Evolutionary conservation across 2,113 vertebrate species (phyloP).

Genomic region (Pangasianodon gigas): DNA sequence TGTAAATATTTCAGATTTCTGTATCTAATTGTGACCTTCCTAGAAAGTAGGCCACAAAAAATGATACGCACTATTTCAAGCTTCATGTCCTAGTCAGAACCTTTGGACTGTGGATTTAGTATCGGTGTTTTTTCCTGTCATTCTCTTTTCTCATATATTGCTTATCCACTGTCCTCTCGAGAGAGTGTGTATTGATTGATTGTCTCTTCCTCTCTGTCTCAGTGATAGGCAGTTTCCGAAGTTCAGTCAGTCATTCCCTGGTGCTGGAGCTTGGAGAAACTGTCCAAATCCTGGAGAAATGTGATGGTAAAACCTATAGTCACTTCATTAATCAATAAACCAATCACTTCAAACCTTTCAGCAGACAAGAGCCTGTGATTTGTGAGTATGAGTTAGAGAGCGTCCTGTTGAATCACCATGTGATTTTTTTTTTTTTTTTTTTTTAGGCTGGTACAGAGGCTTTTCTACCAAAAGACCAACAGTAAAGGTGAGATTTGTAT

Average conservation of each 20-base stretch:
- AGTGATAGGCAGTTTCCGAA: conserved; percentile 98
- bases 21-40: not conserved
- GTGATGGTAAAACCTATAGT: conserved; percentile 80
- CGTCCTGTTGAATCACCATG: not conserved
- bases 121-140: not conserved
- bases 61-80: not conserved
- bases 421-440: conserved; percentile 30
- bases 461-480: conserved; percentile 77
- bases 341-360: not conserved
- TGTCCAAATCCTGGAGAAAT: conserved; percentile 96
- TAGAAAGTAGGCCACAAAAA: not conserved
- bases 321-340: not conserved
- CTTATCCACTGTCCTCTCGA: not conserved
- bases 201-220: conserved; percentile 43
- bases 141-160: not conserved
- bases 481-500: conserved; percentile 68
- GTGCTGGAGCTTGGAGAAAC: conserved; percentile 96
- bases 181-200: not conserved
- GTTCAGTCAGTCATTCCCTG: conserved; percentile 87
- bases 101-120: not conserved
- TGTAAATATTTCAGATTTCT: not conserved
- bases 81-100: not conserved
- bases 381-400: not conserved
- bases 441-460: conserved; percentile 77
- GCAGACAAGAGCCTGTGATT: not conserved